Evolutionary conservation across 2,888 invertebrate species (phyloP).

Genomic region (Panopea generosa): DNA sequence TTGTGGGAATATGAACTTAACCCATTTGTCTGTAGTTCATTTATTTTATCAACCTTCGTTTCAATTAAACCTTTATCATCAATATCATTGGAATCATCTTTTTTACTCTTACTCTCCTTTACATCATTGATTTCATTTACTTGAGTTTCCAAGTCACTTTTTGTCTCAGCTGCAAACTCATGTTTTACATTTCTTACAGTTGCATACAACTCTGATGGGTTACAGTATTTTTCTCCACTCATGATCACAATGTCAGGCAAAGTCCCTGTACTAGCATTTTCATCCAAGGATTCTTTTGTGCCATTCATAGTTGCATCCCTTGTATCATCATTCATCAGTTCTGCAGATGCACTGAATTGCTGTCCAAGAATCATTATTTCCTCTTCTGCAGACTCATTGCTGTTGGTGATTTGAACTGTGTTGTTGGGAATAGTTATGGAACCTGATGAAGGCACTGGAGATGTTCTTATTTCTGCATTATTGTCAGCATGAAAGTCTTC

Average conservation of each 20-base stretch:
- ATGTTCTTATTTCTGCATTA: background rate
- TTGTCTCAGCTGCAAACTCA: too few relatives aligned
- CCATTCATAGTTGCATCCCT: background rate
- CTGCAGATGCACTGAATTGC: background rate
- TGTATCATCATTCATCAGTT: background rate
- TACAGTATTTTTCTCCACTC: slow-evolving; percentile 6
- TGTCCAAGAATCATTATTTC: background rate
- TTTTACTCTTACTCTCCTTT: too few relatives aligned
- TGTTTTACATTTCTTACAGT: slow-evolving; percentile 47
- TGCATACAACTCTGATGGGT: slow-evolving; percentile 42
- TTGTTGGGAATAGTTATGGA: too few relatives aligned
- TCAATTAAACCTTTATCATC: background rate
- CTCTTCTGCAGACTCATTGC: too few relatives aligned
- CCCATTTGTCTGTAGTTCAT: background rate
- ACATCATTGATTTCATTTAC: background rate
- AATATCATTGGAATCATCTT: too few relatives aligned
- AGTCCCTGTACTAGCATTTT: too few relatives aligned
- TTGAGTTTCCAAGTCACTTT: slow-evolving; percentile 4
- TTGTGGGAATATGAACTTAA: background rate
- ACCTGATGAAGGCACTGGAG: too few relatives aligned
- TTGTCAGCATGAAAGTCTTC: background rate
- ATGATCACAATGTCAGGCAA: slow-evolving; percentile 21
- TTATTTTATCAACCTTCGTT: background rate
- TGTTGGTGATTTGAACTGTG: too few relatives aligned
- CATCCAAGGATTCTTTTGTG: background rate